Conservation (phyloP, 2,113 vertebrate genomes). For the Vulpes vulpes region DNA sequence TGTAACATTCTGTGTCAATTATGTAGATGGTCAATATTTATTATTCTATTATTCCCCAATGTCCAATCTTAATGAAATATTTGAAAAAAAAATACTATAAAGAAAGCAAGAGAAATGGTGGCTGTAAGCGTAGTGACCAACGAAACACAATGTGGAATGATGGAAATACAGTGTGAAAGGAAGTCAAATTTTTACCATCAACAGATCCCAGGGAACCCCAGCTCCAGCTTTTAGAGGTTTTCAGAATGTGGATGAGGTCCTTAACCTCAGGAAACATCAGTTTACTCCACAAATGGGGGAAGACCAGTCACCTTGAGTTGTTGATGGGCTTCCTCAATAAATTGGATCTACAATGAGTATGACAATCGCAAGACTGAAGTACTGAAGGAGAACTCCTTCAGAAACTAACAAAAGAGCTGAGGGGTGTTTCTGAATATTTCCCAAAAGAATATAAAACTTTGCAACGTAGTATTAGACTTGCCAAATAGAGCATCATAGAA, state of each 20-base stretch:
- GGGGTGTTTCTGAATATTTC: not conserved
- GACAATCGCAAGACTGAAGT: not conserved
- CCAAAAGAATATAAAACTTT: not conserved
- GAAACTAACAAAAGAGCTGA: constrained; percentile 26
- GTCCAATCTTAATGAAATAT: not conserved
- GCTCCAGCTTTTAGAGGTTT: not conserved
- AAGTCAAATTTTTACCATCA: not conserved
- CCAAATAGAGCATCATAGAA: not conserved
- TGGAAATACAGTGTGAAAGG: not conserved
- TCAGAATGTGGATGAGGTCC: not conserved
- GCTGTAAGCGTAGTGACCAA: not conserved
- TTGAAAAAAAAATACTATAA: not conserved
- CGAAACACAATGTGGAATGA: not conserved
- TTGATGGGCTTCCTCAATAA: not conserved
- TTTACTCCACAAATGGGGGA: not conserved
- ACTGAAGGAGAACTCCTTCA: not conserved
- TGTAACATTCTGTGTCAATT: not conserved
- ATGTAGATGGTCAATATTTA: not conserved
- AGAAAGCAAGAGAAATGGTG: not conserved
- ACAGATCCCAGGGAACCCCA: not conserved
- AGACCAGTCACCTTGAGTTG: not conserved
- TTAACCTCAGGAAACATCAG: not conserved
- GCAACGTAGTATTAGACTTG: not conserved
- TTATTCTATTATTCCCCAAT: constrained; percentile 1
- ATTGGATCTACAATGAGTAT: not conserved